Base-by-base conservation (phyloP, 2,113 vertebrate genomes). In the Dendropsophus ebraccatus region DNA sequence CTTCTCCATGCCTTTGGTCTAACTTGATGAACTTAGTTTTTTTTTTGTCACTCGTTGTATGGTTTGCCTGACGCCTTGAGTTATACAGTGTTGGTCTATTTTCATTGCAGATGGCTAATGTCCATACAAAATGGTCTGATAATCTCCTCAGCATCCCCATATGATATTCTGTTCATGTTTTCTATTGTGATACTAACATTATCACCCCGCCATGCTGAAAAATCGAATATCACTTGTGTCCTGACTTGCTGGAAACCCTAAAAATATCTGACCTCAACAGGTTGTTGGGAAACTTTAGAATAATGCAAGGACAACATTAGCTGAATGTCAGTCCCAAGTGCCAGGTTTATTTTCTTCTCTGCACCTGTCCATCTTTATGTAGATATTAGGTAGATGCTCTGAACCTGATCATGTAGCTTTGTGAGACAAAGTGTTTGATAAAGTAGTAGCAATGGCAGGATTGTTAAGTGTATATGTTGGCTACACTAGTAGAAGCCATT, bases 261-360 rank as follows among this genome's bases (percentile, higher is more conserved):
- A 74, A 74, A 47, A 74, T 74, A 74, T 74, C 72, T 74, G 37
- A 74, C 41, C 37, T 74, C 28, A 47, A 25, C 23, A 74, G 72
- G 41, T 47, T 49, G 41, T n/a, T 47, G 41, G 37, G 72, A 49
- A 74, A 74, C 45, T 74, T n/a, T 47, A 49, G 37, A 74, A 74
- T 74, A 41, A 25, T 45, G 72, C 10, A 49, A 14, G 72, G 41
- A 49, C n/a, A 23, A 74, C 72, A 47, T 74, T 74, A 21, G 41
- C 37, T 47, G 41, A 25, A 74, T 74, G 37, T 74, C 72, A 47
- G 23, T 74, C n/a, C 0, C 72, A 37, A 41, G 4, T 37, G 67
- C 35, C 35, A 70, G 67, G 17, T 37, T 37, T 70, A 70, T 74
- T 49, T 47, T 74, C 41, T 73, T 72, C 69, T 72, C 16, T 28